Conservation (phyloP, 2,113 vertebrate species). For the Pelusios castaneus region DNA sequence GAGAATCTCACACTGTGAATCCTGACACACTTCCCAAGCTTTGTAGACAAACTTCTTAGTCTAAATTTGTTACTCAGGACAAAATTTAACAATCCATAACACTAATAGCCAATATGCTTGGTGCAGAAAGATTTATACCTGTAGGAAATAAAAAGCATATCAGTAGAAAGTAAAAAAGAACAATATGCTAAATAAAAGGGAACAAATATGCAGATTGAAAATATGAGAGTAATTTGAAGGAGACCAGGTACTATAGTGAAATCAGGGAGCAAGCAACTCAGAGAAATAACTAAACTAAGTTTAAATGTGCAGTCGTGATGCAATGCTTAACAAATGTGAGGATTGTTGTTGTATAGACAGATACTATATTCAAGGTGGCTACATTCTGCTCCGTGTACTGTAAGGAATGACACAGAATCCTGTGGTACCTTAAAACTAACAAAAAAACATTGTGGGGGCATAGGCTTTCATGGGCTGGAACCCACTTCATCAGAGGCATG, state of each 20-base stretch:
- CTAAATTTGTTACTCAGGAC: neutral
- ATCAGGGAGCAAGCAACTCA: neutral
- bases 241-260: neutral
- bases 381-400: neutral
- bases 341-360: neutral
- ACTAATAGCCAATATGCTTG: neutral
- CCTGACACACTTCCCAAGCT: neutral
- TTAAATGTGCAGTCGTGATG: neutral
- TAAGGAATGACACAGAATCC: neutral
- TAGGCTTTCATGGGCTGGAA: too few relatives aligned
- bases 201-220: neutral
- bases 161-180: neutral
- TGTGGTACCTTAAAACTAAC: too few relatives aligned
- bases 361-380: neutral
- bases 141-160: neutral
- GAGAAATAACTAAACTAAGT: neutral
- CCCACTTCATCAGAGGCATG: too few relatives aligned
- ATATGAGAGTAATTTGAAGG: neutral
- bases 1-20: neutral
- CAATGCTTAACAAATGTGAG: neutral
- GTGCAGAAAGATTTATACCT: neutral
- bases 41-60: too few relatives aligned
- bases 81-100: neutral
- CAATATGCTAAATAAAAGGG: neutral
- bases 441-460: too few relatives aligned